Base-by-base conservation (phyloP, 2,888 invertebrate species). In the Lacanobia oleracea region DNA sequence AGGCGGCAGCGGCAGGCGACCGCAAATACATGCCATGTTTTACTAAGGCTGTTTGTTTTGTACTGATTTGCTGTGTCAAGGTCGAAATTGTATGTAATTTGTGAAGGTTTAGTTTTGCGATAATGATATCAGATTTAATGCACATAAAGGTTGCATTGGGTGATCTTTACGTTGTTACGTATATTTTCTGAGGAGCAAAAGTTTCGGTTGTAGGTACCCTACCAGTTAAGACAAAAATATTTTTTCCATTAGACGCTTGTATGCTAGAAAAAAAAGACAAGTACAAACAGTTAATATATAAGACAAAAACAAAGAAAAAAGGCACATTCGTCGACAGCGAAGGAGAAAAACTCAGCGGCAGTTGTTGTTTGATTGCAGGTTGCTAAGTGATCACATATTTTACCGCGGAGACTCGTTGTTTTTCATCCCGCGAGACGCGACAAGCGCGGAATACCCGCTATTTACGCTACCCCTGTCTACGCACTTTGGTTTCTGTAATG, bases 371-470 rank as follows among this genome's bases (percentile, higher is more conserved):
- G 95, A 95, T 95, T 95, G 94, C 93, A 94, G 93, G 93, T 92
- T 90, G 94, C 94, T 95, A 95, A 95, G 95, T 95, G 95, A 93
- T 95, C 94, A 92, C 95, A 95, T 95, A 95, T 95, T 93, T 95
- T 93, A 95, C 90, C 85, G 77, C 88, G 82, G 88, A 79, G 91
- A 89, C 88, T 90, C 90, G 90, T 90, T 91, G 92, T 93, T 94
- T 94, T 93, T 94, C 92, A 92, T 90, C 88, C 86, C 87, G 72
- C 67, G 85, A 81, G 85, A 83, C 82, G 79, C 84, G 85, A 84
- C 81, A 80, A 81, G 73, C 77, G 82, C 85, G 80, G 86, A 88
- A 88, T 88, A 86, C 81, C 72, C 77, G 84, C 80, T 81, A 82
- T 83, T 85, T 83, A 71, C 77, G 86, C 85, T 82, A 78, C 67